Percentiles rank a stretch among this genome's conserved stretches.
phyloP scores from a whole-genome alignment of 2,113 vertebrate species.

The Dicrurus megarhynchus region DNA sequence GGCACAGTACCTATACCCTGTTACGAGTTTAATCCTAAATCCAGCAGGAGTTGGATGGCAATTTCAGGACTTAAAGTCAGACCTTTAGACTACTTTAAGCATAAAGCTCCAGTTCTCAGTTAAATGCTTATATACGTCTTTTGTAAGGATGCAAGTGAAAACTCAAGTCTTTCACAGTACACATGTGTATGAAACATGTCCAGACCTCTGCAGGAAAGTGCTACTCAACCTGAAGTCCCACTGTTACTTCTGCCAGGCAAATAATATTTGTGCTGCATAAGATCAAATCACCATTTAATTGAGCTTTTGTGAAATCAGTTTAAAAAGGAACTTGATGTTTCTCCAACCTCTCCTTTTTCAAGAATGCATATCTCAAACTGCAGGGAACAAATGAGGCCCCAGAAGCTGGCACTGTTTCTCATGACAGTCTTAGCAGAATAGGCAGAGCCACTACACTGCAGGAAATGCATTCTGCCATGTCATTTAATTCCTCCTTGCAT shows the following conservation, averaged over 20 bases:
- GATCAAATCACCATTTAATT: conserved; percentile 43
- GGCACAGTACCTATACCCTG: background rate
- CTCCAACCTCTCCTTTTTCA: background rate
- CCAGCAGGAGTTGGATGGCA: background rate
- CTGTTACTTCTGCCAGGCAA: conserved; percentile 5
- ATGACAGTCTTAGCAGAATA: background rate
- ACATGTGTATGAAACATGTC: background rate
- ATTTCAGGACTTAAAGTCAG: background rate
- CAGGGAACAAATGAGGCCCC: background rate
- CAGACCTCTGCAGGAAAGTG: background rate
- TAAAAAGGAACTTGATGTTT: conserved; percentile 10
- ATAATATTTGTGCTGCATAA: background rate
- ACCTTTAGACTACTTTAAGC: background rate
- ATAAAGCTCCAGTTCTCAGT: background rate
- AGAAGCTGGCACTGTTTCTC: background rate
- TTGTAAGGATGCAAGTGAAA: background rate
- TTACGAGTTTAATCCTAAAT: background rate
- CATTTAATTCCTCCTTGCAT: conserved; percentile 1
- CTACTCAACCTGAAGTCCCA: background rate
- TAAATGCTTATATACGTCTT: background rate
- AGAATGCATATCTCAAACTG: background rate
- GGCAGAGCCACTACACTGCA: background rate
- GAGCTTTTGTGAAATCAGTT: conserved; percentile 18
- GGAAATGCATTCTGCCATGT: background rate
- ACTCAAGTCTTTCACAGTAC: background rate